Evolutionary conservation across 2,797 vertebrate genomes (phyloP), one percentile per base, ranked within the genome.

Genomic region (Microhierax caerulescens): DNA sequence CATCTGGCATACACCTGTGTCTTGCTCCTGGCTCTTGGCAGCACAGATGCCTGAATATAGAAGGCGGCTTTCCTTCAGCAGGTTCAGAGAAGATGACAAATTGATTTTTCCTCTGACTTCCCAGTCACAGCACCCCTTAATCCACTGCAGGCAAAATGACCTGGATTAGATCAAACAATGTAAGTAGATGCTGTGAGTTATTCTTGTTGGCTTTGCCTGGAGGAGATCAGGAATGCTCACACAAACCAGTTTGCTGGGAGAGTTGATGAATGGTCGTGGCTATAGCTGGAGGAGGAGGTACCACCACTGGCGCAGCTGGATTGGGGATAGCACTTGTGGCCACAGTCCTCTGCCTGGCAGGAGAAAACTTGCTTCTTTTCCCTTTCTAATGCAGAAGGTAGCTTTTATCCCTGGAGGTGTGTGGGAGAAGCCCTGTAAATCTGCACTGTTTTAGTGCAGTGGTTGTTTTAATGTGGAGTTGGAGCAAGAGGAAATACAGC

Each of bases 1-100:
- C 95, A 93, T 90, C 93, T 96, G 94, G 90, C 68, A 88, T 27
- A 76, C 72, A 81, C 93, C 96, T 95, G 84, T 39, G 50, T 34
- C 76, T 81, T 22, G 39, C 63, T 93, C 36, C 60, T 53, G 77
- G 80, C 80, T 91, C 78, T 68, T 69, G 61, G 56, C 48, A 63
- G 37, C 4, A 1, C 64, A 80, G 60, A 80, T 83, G 79, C 34
- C 50, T 57, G 45, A 65, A 61, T 30, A 41, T 18, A 74, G 82
- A 54, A 83, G 68, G 43, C 64, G 30, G 20, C 21, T 90, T 96
- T 88, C 57, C 61, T 78, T 93, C 69, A 80, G 48, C 2, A 5
- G 54, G 37, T 75, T 93, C 79, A 64, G 64, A 92, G 43, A 54
- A 28, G 32, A 60, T 63, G 65, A 88, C 86, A 88, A 94, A 75